These are phyloP conservation scores for Rhabdornis inornatus DNA, from an alignment of 2,113 vertebrate genomes.

Conservation along the genomic window DNA sequence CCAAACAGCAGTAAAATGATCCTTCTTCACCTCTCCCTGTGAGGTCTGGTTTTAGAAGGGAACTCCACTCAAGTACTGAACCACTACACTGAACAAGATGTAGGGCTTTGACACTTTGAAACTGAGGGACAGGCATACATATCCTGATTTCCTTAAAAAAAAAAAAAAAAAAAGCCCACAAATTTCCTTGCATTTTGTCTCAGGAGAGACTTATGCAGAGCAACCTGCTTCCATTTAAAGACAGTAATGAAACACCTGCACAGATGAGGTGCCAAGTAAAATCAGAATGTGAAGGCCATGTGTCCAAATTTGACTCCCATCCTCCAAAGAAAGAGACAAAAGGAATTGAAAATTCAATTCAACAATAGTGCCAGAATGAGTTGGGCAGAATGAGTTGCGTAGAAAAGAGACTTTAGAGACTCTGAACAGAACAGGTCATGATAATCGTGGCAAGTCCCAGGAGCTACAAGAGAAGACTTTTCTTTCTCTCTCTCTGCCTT, in stretches of 20 bases:
- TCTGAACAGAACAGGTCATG: not conserved
- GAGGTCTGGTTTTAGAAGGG: not conserved
- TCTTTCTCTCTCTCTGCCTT: not conserved
- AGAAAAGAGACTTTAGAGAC: not conserved
- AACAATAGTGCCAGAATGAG: not conserved
- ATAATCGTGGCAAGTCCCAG: not conserved
- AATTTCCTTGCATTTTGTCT: not conserved
- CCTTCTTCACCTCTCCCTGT: not conserved
- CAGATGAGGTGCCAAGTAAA: not conserved
- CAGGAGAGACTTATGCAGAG: not conserved
- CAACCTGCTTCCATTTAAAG: not conserved
- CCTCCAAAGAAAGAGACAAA: not conserved
- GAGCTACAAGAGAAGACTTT: not conserved
- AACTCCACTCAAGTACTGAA: not conserved
- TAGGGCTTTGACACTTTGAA: not conserved
- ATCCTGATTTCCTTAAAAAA: not conserved
- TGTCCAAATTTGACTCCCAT: not conserved
- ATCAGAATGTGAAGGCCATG: not conserved
- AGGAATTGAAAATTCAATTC: not conserved
- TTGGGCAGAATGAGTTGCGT: not conserved
- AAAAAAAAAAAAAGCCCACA: accelerated
- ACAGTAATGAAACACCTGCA: not conserved
- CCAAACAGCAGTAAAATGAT: not conserved
- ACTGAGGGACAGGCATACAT: not conserved
- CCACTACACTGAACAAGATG: not conserved